Conservation (phyloP, 2,888 invertebrate genomes). For the Hypena proboscidalis region DNA sequence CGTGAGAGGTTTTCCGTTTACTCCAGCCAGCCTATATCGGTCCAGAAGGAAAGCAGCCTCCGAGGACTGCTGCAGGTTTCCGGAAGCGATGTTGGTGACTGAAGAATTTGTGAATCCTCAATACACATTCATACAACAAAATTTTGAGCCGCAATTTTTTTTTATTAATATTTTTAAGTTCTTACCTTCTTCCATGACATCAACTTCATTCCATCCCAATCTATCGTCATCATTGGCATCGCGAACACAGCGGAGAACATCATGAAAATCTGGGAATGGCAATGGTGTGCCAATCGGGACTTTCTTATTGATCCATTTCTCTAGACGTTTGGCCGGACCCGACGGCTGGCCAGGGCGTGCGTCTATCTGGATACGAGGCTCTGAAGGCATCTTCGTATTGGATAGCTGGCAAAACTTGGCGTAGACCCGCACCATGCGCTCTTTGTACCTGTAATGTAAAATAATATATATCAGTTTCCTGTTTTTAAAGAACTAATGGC, state of each 20-base stretch:
- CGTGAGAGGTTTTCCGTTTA: no score
- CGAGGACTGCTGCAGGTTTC: no score
- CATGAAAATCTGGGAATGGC: slow-evolving; percentile 85
- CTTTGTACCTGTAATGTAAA: slow-evolving; percentile 68
- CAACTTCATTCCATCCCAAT: slow-evolving; percentile 72
- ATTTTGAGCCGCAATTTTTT: no score
- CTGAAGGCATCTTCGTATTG: slow-evolving; percentile 80
- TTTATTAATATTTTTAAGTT: background rate
- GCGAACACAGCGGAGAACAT: slow-evolving; percentile 74
- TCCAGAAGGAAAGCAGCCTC: no score
- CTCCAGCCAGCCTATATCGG: no score
- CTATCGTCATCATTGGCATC: slow-evolving; percentile 72
- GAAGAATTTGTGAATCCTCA: no score
- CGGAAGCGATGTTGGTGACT: no score
- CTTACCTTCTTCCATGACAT: slow-evolving; percentile 77
- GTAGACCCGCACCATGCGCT: slow-evolving; percentile 75
- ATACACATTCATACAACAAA: no score
- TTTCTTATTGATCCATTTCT: slow-evolving; percentile 75
- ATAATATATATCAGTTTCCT: background rate
- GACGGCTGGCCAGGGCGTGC: slow-evolving; percentile 64
- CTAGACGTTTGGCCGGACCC: slow-evolving; percentile 72
- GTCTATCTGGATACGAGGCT: slow-evolving; percentile 69
- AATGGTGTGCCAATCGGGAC: slow-evolving; percentile 72
- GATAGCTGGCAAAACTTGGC: slow-evolving; percentile 88
- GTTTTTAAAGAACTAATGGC: background rate